phyloP scores from a whole-genome alignment of 2,797 vertebrate genomes.

The Hapalemur alaotrensis region DNA sequence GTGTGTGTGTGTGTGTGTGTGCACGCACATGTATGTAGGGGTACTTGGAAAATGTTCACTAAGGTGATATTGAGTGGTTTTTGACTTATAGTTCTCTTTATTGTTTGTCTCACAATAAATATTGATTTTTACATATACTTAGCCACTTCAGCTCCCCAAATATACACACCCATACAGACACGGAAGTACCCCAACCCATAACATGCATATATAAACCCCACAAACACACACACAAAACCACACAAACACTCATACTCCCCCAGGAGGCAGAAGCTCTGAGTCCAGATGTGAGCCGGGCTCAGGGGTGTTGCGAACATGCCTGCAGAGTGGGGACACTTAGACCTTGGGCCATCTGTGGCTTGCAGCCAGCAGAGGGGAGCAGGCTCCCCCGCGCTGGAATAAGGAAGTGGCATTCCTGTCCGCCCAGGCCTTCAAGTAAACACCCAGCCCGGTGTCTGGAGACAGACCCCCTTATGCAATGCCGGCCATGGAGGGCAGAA shows the following conservation, averaged over 20 bases:
- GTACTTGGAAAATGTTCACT: background rate
- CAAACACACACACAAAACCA: background rate
- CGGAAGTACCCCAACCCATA: background rate
- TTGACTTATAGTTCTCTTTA: slow-evolving; percentile 1
- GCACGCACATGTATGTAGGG: too few species aligned
- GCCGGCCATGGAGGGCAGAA: background rate
- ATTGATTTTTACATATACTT: slow-evolving; percentile 30
- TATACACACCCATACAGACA: background rate
- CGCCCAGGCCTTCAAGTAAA: slow-evolving; percentile 23
- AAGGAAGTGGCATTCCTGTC: slow-evolving; percentile 57
- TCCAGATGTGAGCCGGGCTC: background rate
- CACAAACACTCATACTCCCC: background rate
- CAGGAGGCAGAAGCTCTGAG: background rate
- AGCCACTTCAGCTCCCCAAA: background rate
- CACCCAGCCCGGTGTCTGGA: background rate
- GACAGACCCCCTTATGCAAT: background rate
- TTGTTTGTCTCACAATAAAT: slow-evolving; percentile 38
- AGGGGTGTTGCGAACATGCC: background rate
- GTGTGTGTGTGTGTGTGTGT: background rate
- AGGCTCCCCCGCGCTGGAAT: slow-evolving; percentile 33
- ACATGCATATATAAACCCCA: background rate
- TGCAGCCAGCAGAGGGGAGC: background rate
- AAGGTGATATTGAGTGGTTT: background rate
- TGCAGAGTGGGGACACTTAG: background rate
- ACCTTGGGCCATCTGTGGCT: slow-evolving; percentile 8